Evolutionary conservation across 2,888 invertebrate genomes (phyloP).

Genomic region (Hemistola chrysoprasaria): DNA sequence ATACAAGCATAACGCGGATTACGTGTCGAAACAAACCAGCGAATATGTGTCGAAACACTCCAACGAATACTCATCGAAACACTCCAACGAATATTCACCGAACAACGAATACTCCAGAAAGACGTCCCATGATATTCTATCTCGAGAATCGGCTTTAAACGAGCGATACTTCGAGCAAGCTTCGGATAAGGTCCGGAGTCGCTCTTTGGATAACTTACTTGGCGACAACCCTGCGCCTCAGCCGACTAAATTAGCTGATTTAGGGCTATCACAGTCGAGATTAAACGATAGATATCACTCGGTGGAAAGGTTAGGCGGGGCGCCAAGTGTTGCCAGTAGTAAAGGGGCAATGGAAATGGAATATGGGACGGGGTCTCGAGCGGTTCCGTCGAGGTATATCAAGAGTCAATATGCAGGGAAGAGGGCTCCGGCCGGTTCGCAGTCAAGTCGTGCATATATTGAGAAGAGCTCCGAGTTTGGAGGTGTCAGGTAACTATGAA

Average conservation of each 20-base stretch:
- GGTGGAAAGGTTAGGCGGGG: constrained; percentile 87
- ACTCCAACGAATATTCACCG: constrained; percentile 16
- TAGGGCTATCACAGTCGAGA: constrained; percentile 92
- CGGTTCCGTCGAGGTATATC: constrained; percentile 86
- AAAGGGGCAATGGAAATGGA: constrained; percentile 86
- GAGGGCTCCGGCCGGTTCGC: constrained; percentile 91
- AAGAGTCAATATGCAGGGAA: constrained; percentile 93
- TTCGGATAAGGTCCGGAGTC: constrained; percentile 88
- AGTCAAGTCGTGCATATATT: constrained; percentile 93
- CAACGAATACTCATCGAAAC: constrained; percentile 15
- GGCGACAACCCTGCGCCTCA: constrained; percentile 85
- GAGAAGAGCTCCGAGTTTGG: constrained; percentile 89
- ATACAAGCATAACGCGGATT: constrained; percentile 45
- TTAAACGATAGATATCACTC: constrained; percentile 95
- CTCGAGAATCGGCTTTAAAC: constrained; percentile 92
- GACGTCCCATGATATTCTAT: constrained; percentile 89
- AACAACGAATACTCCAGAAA: constrained; percentile 80
- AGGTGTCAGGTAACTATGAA: constrained; percentile 74
- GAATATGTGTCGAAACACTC: constrained; percentile 20
- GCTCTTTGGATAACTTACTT: constrained; percentile 90
- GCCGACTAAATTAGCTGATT: constrained; percentile 84
- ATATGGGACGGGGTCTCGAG: constrained; percentile 83
- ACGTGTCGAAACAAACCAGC: constrained; percentile 16
- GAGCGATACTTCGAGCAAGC: constrained; percentile 92
- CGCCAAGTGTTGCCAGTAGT: constrained; percentile 81